Evolutionary conservation across 2,797 vertebrate species (phyloP).

Genomic region (Kryptolebias ocellatus): DNA sequence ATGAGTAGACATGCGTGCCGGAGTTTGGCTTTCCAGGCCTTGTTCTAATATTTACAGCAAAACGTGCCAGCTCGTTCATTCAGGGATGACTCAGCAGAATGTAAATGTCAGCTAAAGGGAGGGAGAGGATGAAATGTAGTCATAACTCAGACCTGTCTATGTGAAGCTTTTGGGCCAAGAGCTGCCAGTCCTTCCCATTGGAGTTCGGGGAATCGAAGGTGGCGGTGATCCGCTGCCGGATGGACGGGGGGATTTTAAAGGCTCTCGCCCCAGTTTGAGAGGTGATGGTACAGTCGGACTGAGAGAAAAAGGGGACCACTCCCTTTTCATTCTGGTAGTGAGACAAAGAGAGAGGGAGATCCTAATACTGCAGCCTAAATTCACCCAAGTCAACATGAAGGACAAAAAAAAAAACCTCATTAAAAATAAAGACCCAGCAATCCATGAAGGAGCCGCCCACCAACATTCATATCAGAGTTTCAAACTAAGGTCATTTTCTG

Average conservation of each 20-base stretch:
- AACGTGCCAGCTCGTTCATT: not conserved
- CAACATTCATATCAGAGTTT: no score
- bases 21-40: slow-evolving; percentile 18
- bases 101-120: slow-evolving; percentile 12
- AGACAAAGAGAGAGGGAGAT: slow-evolving; percentile 4
- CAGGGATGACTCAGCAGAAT: slow-evolving; percentile 31
- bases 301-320: slow-evolving; percentile 85
- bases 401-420: slow-evolving; percentile 15
- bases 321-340: slow-evolving; percentile 84
- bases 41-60: slow-evolving; percentile 17
- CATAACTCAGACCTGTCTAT: slow-evolving; percentile 87
- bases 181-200: slow-evolving; percentile 96
- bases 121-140: slow-evolving; percentile 14
- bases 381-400: slow-evolving; percentile 24
- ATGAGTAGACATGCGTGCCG: slow-evolving; percentile 3
- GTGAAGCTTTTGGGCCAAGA: slow-evolving; percentile 92
- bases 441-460: no score
- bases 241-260: slow-evolving; percentile 95
- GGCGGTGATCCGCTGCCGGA: slow-evolving; percentile 92
- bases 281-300: slow-evolving; percentile 87
- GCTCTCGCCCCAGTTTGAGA: slow-evolving; percentile 91
- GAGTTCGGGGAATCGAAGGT: slow-evolving; percentile 90
- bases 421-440: no score
- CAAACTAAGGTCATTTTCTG: no score
- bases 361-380: slow-evolving; percentile 9